Conservation (phyloP, 2,797 vertebrate species). For the Oreortyx pictus region DNA sequence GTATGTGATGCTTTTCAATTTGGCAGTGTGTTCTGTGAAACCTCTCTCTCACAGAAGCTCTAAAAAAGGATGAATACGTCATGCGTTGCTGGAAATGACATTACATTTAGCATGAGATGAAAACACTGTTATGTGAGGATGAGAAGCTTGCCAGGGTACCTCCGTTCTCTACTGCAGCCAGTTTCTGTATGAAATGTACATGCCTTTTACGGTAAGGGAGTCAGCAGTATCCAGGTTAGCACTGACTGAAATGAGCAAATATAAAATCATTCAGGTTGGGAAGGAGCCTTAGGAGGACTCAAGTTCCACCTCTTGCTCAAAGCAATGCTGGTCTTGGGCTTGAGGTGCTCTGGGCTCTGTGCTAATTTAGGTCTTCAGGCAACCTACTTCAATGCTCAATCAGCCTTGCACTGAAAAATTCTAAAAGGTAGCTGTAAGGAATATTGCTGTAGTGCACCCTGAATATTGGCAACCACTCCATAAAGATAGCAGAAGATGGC, state of each 20-base stretch:
- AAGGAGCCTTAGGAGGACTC: neutral
- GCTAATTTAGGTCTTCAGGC: neutral
- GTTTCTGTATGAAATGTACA: neutral
- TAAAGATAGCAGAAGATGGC: neutral
- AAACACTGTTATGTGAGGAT: neutral
- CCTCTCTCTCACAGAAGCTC: conserved; percentile 13
- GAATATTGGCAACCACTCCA: neutral
- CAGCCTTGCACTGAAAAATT: neutral
- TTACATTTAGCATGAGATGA: neutral
- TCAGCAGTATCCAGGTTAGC: neutral
- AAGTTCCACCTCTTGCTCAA: neutral
- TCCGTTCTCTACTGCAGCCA: neutral
- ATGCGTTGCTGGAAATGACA: neutral
- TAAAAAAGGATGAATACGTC: conserved; percentile 15
- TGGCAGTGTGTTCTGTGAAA: neutral
- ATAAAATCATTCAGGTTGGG: neutral
- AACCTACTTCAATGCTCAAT: neutral
- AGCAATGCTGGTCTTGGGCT: neutral
- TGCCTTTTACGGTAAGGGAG: neutral
- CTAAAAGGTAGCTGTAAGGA: neutral
- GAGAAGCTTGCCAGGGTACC: neutral
- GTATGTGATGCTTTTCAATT: conserved; percentile 26
- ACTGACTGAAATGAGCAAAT: neutral
- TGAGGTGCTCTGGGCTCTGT: neutral
- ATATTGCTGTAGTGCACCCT: neutral